phyloP scores from a whole-genome alignment of 2,113 vertebrate species.

The Mus musculus region GRCm39 chr1:125496501-125497000 shows the following conservation, averaged over 20 bases:
- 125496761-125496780: neutral
- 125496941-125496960: neutral
- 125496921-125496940: neutral
- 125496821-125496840: neutral
- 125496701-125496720: neutral
- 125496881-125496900: neutral
- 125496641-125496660: neutral
- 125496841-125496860: constrained; percentile 36
- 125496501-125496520: neutral
- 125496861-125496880: neutral
- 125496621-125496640: neutral
- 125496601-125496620: neutral
- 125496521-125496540: neutral
- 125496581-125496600: neutral
- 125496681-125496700: constrained; percentile 28
- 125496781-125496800: neutral
- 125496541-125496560: neutral
- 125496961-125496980: neutral
- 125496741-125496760: constrained; percentile 19
- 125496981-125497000: neutral
- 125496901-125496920: neutral
- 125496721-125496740: neutral
- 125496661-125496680: constrained; percentile 10
- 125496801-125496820: neutral
- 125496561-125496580: neutral